phyloP scores from a whole-genome alignment of 23 tunicate genomes.

The Ciona savignyi region DNA sequence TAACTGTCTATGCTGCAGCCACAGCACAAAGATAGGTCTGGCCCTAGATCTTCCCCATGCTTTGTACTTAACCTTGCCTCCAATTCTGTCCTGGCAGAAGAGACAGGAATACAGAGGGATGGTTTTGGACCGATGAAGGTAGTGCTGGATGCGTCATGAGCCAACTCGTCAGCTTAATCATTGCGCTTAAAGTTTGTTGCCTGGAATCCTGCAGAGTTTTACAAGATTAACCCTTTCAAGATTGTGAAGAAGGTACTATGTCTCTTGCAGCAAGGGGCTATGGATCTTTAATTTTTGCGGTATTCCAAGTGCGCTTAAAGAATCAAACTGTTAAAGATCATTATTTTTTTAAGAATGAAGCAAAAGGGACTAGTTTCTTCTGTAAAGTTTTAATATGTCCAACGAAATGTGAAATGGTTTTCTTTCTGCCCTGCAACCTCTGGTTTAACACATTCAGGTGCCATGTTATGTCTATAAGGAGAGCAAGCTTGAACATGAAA shows the following conservation, averaged over 20 bases:
- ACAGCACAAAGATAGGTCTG: too few relatives aligned
- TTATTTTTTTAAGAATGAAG: slow-evolving; percentile 23
- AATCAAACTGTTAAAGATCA: slow-evolving; percentile 49
- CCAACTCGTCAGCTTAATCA: slow-evolving; percentile 18
- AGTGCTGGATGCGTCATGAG: too few relatives aligned
- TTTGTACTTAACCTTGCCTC: too few relatives aligned
- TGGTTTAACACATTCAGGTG: slow-evolving; percentile 51
- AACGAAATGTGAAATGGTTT: slow-evolving; percentile 44
- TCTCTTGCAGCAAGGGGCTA: too few relatives aligned
- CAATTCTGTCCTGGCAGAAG: too few relatives aligned
- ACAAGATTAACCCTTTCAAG: too few relatives aligned
- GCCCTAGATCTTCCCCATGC: too few relatives aligned
- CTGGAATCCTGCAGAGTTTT: too few relatives aligned
- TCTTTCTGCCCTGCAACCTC: slow-evolving; percentile 35
- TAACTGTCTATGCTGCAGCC: too few relatives aligned
- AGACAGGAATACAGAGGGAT: too few relatives aligned
- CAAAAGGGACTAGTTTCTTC: slow-evolving; percentile 27
- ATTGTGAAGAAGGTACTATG: too few relatives aligned
- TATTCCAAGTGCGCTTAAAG: slow-evolving; percentile 27
- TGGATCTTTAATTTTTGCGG: slow-evolving; percentile 15
- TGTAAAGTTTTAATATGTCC: slow-evolving; percentile 41
- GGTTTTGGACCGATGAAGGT: too few relatives aligned
- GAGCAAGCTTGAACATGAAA: slow-evolving; percentile 42
- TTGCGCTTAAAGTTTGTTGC: slow-evolving; percentile 25
- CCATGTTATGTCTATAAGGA: slow-evolving; percentile 38